Evolutionary conservation across 2,888 invertebrate genomes (phyloP).

Genomic region (Malthinus flaveolus): DNA sequence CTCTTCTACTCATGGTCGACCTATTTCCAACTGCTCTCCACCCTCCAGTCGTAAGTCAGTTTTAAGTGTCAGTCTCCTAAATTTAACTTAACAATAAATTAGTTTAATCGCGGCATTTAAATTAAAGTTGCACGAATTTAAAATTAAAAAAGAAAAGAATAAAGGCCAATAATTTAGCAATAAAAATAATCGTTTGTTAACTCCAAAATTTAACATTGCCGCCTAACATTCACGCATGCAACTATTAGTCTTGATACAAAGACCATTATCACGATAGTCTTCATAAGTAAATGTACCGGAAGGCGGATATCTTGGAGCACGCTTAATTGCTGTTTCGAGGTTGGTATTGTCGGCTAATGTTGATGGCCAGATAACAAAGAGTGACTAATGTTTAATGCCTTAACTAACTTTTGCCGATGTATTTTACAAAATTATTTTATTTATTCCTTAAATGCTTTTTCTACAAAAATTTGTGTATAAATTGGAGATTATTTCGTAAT

Average conservation of each 20-base stretch:
- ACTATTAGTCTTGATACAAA: slow-evolving; percentile 31
- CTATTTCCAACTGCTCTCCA: too few relatives aligned
- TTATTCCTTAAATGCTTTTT: too few relatives aligned
- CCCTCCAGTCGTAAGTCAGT: too few relatives aligned
- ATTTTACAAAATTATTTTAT: neutral
- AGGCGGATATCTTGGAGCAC: slow-evolving; percentile 54
- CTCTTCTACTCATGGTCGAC: too few relatives aligned
- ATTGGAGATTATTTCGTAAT: neutral
- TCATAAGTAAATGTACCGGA: slow-evolving; percentile 52
- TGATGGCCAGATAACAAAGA: slow-evolving; percentile 44
- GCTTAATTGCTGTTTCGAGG: slow-evolving; percentile 52
- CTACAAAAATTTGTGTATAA: neutral
- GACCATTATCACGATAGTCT: slow-evolving; percentile 49
- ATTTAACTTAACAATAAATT: too few relatives aligned
- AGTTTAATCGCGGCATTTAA: neutral
- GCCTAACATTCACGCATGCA: slow-evolving; percentile 28
- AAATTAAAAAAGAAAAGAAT: too few relatives aligned
- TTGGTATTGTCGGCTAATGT: slow-evolving; percentile 44
- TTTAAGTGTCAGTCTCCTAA: too few relatives aligned
- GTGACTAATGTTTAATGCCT: slow-evolving; percentile 45
- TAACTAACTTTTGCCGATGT: slow-evolving; percentile 42
- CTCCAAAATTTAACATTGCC: slow-evolving; percentile 17
- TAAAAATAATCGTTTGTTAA: slow-evolving; percentile 29
- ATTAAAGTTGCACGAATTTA: neutral
- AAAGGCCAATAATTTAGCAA: slow-evolving; percentile 19